Percentiles rank a stretch among this genome's conserved stretches.
phyloP scores from a whole-genome alignment of 2,113 vertebrate species.

The Crypturellus undulatus region DNA sequence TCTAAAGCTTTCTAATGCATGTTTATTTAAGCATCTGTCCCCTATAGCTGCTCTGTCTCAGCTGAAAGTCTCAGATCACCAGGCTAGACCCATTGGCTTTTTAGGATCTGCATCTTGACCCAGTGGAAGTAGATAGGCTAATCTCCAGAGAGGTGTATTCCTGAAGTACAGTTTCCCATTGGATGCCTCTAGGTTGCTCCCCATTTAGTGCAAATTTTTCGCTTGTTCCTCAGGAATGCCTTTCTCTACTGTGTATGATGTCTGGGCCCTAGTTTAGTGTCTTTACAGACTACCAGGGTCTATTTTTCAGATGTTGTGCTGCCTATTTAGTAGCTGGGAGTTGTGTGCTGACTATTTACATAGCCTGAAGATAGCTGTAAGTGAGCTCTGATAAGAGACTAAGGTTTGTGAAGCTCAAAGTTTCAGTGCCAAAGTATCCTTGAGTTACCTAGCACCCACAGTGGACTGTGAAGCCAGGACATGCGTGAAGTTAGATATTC shows the following conservation, averaged over 20 bases:
- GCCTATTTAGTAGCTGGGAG: neutral
- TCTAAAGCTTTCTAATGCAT: neutral
- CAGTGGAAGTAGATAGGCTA: neutral
- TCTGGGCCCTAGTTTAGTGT: neutral
- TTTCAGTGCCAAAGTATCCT: rapidly evolving
- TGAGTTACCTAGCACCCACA: neutral
- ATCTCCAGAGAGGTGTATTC: neutral
- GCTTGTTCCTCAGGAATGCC: neutral
- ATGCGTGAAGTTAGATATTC: neutral
- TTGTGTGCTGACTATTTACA: neutral
- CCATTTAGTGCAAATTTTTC: neutral
- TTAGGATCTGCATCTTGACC: neutral
- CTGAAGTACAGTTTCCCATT: neutral
- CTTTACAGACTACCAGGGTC: neutral
- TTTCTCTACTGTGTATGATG: neutral
- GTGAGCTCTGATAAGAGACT: no score
- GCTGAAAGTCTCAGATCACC: neutral
- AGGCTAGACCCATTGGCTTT: neutral
- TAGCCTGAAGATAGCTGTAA: no score
- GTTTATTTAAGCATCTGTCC: neutral
- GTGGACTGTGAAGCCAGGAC: neutral
- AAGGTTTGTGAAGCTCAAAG: no score
- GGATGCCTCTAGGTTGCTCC: neutral
- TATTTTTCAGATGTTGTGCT: neutral
- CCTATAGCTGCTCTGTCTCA: neutral